Conservation (phyloP, 1,140 invertebrate genomes). For the Hycleus cichorii region DNA sequence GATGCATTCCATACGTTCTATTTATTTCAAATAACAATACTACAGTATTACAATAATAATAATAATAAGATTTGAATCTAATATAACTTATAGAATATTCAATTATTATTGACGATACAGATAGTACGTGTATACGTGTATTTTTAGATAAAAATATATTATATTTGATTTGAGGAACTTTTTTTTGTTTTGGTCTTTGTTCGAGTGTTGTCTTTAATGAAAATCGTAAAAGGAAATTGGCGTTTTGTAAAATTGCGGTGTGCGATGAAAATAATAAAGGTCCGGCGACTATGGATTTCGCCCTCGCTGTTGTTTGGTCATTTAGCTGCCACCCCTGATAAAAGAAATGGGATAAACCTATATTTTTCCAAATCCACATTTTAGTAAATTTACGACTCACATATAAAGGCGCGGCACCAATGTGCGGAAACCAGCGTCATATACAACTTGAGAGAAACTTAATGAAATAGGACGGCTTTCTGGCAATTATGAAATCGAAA, state of each 20-base stretch:
- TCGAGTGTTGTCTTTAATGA: conserved; percentile 8
- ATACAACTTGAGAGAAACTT: conserved; percentile 23
- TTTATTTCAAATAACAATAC: too few relatives aligned
- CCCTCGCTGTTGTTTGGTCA: conserved; percentile 19
- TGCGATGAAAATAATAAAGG: conserved; percentile 15
- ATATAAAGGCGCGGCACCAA: conserved; percentile 20
- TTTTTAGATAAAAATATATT: too few relatives aligned
- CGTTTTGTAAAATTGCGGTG: conserved; percentile 11
- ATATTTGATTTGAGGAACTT: too few relatives aligned
- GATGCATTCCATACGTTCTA: not conserved
- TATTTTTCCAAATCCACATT: conserved; percentile 33
- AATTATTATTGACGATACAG: too few relatives aligned
- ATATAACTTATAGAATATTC: too few relatives aligned
- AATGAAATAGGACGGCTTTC: conserved; percentile 31
- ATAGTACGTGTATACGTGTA: too few relatives aligned
- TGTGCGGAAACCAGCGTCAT: conserved; percentile 20
- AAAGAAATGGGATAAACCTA: conserved; percentile 32
- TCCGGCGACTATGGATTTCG: conserved; percentile 17
- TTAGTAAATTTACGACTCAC: conserved; percentile 30
- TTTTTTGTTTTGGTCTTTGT: not conserved
- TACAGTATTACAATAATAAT: too few relatives aligned
- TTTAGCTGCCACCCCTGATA: conserved; percentile 24
- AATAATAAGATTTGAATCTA: too few relatives aligned
- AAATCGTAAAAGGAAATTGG: conserved; percentile 15
- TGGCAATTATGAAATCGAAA: conserved; percentile 30